These are phyloP conservation scores for Galago senegalensis DNA, from an alignment of 2,797 vertebrate genomes.

Conservation along the genomic window DNA sequence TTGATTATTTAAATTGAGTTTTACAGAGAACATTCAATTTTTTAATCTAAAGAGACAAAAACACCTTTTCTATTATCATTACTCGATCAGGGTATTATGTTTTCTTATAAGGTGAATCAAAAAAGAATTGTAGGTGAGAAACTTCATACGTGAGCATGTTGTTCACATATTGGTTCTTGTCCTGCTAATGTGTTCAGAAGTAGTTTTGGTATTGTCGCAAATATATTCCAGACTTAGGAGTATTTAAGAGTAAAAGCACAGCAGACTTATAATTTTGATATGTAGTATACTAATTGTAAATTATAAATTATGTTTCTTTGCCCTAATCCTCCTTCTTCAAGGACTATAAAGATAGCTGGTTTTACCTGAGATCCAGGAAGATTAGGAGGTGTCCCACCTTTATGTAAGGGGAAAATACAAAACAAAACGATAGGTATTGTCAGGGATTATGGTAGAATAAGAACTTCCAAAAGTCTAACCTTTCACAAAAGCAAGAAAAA, in stretches of 20 bases:
- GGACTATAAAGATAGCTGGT: background rate
- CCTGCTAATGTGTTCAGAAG: background rate
- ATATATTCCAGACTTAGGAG: background rate
- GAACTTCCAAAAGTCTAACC: background rate
- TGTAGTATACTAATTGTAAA: background rate
- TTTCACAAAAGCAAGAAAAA: constrained; percentile 5
- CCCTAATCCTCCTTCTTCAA: background rate
- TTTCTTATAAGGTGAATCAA: constrained; percentile 3
- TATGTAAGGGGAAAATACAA: background rate
- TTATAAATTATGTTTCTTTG: background rate
- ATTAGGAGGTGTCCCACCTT: background rate
- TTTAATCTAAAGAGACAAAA: background rate
- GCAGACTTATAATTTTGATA: background rate
- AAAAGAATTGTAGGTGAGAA: background rate
- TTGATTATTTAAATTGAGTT: background rate
- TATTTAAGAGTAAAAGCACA: background rate
- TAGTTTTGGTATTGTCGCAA: background rate
- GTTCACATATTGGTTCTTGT: background rate
- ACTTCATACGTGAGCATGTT: background rate
- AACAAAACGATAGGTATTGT: background rate
- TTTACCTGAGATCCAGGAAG: background rate
- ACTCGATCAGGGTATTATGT: background rate
- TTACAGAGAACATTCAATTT: background rate
- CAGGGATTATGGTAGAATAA: background rate
- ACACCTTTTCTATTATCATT: background rate